Conservation (phyloP, 2,797 vertebrate species). For the Manis pentadactyla region DNA sequence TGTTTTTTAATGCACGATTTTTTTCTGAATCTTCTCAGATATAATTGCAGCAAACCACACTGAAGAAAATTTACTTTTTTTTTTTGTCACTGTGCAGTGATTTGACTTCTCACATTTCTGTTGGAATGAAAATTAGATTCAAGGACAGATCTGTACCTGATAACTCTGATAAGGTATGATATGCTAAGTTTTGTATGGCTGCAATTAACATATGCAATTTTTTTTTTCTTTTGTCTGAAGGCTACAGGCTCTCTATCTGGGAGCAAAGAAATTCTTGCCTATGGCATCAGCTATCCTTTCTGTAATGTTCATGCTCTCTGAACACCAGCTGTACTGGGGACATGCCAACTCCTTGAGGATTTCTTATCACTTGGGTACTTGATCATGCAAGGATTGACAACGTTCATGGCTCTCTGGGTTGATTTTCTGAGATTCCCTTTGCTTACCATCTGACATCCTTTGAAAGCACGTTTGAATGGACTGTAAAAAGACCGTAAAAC, state of each 20-base stretch:
- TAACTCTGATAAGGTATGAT: slow-evolving; percentile 73
- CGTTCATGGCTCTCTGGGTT: not conserved
- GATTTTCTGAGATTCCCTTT: not conserved
- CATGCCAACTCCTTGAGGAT: not conserved
- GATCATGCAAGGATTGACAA: not conserved
- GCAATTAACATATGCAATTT: slow-evolving; percentile 57
- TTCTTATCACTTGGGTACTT: not conserved
- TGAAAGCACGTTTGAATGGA: not conserved
- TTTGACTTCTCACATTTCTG: slow-evolving; percentile 66
- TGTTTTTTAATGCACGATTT: slow-evolving; percentile 48
- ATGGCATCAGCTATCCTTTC: not conserved
- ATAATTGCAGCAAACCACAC: slow-evolving; percentile 43
- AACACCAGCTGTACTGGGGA: not conserved
- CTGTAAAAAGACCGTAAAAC: not conserved
- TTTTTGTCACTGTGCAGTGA: not conserved
- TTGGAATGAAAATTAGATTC: slow-evolving; percentile 77
- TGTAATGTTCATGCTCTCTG: not conserved
- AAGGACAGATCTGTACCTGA: slow-evolving; percentile 53
- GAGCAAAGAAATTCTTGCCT: not conserved
- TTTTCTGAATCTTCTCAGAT: slow-evolving; percentile 42
- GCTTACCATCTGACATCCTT: not conserved
- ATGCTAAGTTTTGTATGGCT: slow-evolving; percentile 42
- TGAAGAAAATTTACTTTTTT: not conserved
- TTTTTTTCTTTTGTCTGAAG: not conserved
- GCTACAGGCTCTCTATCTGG: not conserved